These are phyloP conservation scores for Pomacea maculata DNA, from an alignment of 1,140 invertebrate species.

Conservation along the genomic window DNA sequence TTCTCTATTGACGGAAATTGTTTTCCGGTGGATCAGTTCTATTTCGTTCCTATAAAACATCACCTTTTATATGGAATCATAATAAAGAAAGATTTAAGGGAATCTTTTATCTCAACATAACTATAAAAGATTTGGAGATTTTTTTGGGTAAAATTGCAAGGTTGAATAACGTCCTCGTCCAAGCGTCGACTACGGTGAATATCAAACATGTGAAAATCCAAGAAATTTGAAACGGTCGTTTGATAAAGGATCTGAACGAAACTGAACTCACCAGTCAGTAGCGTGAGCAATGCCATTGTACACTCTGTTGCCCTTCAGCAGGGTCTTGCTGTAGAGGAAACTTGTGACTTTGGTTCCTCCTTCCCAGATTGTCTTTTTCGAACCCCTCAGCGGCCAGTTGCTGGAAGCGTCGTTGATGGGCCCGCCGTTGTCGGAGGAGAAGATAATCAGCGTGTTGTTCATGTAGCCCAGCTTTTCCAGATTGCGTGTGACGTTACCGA, in stretches of 20 bases:
- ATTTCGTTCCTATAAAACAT: no score
- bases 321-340: slow-evolving; percentile 6
- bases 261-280: background rate
- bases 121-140: no score
- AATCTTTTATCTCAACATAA: no score
- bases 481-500: slow-evolving; percentile 40
- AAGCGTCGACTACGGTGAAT: no score
- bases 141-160: no score
- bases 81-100: no score
- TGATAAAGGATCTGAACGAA: background rate
- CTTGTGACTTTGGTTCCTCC: slow-evolving; percentile 5
- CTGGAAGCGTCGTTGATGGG: background rate
- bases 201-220: no score
- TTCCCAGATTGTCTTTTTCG: slow-evolving; percentile 4
- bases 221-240: no score
- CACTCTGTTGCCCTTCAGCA: background rate
- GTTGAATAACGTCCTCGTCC: no score
- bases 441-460: slow-evolving; percentile 52
- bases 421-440: slow-evolving; percentile 45
- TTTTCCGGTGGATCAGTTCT: no score
- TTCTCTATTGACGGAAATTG: no score
- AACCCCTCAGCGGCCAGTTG: slow-evolving; percentile 9
- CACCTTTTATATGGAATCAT: no score
- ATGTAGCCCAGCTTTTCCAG: slow-evolving; percentile 57
- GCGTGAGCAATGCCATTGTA: slow-evolving; percentile 7